These are phyloP conservation scores for Peromyscus attwateri DNA, from an alignment of 2,797 vertebrate species.

Conservation along the genomic window DNA sequence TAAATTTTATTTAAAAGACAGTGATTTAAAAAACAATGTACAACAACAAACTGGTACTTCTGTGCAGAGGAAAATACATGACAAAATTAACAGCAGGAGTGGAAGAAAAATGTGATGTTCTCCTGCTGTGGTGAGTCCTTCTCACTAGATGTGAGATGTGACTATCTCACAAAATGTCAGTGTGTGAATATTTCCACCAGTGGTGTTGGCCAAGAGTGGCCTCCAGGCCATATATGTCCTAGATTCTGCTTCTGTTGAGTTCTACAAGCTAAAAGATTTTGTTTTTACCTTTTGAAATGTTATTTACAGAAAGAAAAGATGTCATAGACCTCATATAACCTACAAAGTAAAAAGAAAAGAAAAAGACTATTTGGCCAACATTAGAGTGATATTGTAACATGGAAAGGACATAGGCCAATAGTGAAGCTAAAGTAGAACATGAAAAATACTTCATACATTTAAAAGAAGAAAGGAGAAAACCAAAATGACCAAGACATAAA, in stretches of 20 bases:
- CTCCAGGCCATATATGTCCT: neutral
- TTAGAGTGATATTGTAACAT: neutral
- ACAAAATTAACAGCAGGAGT: neutral
- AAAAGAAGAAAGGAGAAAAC: neutral
- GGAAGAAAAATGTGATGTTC: neutral
- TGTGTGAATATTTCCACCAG: neutral
- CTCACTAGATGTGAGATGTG: neutral
- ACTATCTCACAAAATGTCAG: neutral
- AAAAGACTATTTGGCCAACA: neutral
- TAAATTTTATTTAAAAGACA: conserved; percentile 39
- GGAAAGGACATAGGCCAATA: neutral
- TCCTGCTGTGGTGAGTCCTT: neutral
- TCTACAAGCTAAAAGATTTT: neutral
- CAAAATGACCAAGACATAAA: neutral
- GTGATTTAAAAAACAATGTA: neutral
- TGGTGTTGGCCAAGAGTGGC: neutral
- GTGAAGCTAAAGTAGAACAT: neutral
- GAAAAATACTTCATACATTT: neutral
- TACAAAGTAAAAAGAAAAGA: neutral
- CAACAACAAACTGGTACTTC: neutral
- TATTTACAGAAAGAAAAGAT: neutral
- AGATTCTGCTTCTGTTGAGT: neutral
- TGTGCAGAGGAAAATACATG: neutral
- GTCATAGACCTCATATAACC: neutral
- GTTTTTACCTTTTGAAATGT: neutral